Evolutionary conservation across 2,797 vertebrate genomes (phyloP).

Genomic region (Micropoecilia bifurca): DNA sequence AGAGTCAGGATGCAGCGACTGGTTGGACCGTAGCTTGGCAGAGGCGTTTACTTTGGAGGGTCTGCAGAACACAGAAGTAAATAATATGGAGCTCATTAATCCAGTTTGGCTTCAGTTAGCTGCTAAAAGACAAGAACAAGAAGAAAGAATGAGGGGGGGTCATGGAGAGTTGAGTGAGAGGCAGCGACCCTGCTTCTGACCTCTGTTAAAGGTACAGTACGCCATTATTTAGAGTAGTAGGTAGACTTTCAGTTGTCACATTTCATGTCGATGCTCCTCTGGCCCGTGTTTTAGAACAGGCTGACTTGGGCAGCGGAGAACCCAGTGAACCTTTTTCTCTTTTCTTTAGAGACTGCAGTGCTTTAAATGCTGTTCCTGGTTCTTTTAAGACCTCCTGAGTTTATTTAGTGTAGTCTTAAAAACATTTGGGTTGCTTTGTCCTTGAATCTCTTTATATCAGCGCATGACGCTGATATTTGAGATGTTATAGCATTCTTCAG

Average conservation of each 20-base stretch:
- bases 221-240: background rate
- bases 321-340: too few relatives aligned
- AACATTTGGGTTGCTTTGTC: background rate
- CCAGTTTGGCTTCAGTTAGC: constrained; percentile 37
- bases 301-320: background rate
- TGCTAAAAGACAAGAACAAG: constrained; percentile 29
- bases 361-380: background rate
- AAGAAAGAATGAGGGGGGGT: constrained; percentile 23
- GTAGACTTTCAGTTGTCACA: constrained; percentile 4
- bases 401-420: background rate
- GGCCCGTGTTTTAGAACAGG: background rate
- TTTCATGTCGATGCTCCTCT: constrained; percentile 5
- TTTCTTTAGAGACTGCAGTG: background rate
- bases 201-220: constrained; percentile 2
- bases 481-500: background rate
- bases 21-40: constrained; percentile 40
- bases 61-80: constrained; percentile 27
- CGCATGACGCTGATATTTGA: background rate
- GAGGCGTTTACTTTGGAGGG: constrained; percentile 63
- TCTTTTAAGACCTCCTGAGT: background rate
- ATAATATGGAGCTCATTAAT: constrained; percentile 35
- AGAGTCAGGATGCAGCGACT: constrained; percentile 43
- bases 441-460: background rate
- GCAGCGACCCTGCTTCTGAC: background rate
- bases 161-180: constrained; percentile 35